Conservation (phyloP, 53 echinoderm and acorn worm genomes). For the Actinopyga echinites region DNA sequence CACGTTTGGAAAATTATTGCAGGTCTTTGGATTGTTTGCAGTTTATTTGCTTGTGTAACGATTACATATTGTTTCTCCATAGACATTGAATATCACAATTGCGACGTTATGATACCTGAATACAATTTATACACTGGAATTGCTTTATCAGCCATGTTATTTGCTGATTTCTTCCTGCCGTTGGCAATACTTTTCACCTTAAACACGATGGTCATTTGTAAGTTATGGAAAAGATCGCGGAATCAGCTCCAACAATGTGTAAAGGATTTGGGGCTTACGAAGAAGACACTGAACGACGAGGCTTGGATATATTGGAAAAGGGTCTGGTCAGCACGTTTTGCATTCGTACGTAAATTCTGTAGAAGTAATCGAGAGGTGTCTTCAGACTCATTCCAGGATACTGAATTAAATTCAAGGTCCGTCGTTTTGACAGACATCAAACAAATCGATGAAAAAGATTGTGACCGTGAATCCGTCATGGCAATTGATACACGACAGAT, state of each 20-base stretch:
- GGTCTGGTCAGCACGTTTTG: no score
- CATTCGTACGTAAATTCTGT: no score
- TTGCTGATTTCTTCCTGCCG: slow-evolving; percentile 17
- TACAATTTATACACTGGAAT: neutral
- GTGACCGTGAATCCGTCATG: no score
- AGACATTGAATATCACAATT: neutral
- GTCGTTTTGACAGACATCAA: no score
- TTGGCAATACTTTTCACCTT: neutral
- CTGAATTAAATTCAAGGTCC: no score
- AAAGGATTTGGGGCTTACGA: neutral
- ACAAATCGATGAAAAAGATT: no score
- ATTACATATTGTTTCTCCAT: neutral
- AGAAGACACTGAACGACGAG: neutral
- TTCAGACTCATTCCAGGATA: no score
- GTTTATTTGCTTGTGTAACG: neutral
- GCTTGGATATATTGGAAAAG: neutral
- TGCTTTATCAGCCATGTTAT: neutral
- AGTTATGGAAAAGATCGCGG: neutral
- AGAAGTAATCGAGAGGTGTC: no score
- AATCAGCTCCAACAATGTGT: slow-evolving; percentile 7
- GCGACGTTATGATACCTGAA: neutral
- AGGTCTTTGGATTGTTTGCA: neutral
- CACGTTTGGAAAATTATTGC: neutral
- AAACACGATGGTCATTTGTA: slow-evolving; percentile 11
- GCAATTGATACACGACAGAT: no score